Evolutionary conservation across 2,113 vertebrate genomes (phyloP).

Genomic region (Strix aluco): DNA sequence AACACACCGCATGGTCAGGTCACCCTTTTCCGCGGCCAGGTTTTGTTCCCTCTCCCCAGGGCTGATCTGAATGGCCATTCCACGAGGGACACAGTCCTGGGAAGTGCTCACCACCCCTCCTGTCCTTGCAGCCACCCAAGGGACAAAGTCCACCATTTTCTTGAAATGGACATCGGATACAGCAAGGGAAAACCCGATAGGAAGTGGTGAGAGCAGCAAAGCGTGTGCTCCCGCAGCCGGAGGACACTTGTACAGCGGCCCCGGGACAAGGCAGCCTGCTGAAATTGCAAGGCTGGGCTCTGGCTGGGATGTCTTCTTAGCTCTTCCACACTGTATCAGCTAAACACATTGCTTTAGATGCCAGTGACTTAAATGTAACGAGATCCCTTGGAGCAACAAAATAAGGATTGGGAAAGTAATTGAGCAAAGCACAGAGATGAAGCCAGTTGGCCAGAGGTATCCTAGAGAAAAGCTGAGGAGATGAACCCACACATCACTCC

Average conservation of each 20-base stretch:
- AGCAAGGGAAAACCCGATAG: accelerated
- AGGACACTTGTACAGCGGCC: neutral
- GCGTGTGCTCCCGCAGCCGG: accelerated
- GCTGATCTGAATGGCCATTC: accelerated
- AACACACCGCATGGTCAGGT: neutral
- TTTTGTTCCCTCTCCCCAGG: neutral
- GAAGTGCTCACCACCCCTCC: neutral
- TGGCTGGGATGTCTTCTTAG: neutral
- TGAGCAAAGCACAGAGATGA: neutral
- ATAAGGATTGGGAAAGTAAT: neutral
- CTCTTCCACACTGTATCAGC: neutral
- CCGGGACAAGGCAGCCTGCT: neutral
- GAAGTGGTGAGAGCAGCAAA: neutral
- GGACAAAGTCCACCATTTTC: neutral
- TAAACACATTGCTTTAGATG: neutral
- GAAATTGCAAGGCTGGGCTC: neutral
- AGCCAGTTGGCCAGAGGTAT: neutral
- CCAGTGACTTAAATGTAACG: neutral
- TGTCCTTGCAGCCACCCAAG: neutral
- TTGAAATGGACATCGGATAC: neutral
- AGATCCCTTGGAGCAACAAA: neutral
- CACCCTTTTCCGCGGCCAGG: accelerated
- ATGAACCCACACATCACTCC: neutral
- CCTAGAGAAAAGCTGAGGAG: neutral
- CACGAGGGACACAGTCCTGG: neutral